phyloP scores from a whole-genome alignment of 2,113 vertebrate species.

The Syngnathus floridae region DNA sequence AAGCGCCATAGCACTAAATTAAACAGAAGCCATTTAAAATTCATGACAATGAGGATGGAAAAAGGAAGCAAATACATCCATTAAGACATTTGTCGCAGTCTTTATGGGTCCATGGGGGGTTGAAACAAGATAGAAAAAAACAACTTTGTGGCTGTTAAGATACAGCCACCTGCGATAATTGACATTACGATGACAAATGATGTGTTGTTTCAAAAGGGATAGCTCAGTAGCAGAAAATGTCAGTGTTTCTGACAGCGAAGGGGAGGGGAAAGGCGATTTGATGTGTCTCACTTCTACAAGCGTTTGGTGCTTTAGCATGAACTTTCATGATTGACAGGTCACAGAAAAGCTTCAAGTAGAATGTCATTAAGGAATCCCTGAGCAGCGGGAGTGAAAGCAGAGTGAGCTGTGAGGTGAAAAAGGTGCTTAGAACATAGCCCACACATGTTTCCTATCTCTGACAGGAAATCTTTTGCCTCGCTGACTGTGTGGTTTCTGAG shows the following conservation, averaged over 20 bases:
- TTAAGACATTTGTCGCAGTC: constrained; percentile 47
- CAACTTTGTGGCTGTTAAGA: constrained; percentile 11
- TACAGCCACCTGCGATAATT: constrained; percentile 21
- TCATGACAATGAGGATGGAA: constrained; percentile 25
- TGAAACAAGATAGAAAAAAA: neutral
- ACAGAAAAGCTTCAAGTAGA: constrained; percentile 34
- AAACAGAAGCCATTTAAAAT: constrained; percentile 55
- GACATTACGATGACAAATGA: constrained; percentile 22
- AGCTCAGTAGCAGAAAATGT: constrained; percentile 17
- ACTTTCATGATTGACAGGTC: constrained; percentile 46
- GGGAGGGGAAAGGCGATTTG: constrained; percentile 24
- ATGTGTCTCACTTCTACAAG: constrained; percentile 33
- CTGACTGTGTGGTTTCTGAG: constrained; percentile 40
- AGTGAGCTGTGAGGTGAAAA: constrained; percentile 27
- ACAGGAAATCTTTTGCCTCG: constrained; percentile 46
- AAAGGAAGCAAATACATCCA: constrained; percentile 41
- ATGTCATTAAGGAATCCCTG: constrained; percentile 48
- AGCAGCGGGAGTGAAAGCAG: constrained; percentile 48
- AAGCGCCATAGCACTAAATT: constrained; percentile 45
- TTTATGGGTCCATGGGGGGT: constrained; percentile 26
- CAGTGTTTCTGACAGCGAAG: constrained; percentile 11
- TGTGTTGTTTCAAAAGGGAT: constrained; percentile 19
- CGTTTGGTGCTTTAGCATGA: constrained; percentile 35
- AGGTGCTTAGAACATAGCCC: constrained; percentile 2
- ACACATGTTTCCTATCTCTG: constrained; percentile 9